Evolutionary conservation across 2,113 vertebrate genomes (phyloP).

Genomic region (Eclectus roratus): DNA sequence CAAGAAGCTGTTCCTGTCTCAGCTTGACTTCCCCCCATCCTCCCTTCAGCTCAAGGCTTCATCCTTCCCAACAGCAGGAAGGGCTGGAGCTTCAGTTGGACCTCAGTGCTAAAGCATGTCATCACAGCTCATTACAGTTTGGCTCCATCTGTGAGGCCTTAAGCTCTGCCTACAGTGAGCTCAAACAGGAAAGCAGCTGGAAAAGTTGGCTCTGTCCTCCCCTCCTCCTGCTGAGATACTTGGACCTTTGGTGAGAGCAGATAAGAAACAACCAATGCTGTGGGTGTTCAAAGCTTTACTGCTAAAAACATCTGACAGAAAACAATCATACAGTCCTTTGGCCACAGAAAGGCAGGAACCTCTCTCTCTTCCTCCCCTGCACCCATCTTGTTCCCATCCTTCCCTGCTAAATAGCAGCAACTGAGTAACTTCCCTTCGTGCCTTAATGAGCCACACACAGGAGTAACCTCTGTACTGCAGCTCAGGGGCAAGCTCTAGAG

Average conservation of each 20-base stretch:
- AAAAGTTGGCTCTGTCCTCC: background rate
- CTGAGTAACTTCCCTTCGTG: background rate
- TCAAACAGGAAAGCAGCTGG: constrained; percentile 13
- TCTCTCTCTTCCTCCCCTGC: background rate
- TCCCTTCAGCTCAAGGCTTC: background rate
- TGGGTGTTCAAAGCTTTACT: constrained; percentile 45
- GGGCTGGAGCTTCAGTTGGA: background rate
- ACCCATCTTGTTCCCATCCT: background rate
- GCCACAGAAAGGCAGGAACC: background rate
- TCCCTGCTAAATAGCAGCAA: background rate
- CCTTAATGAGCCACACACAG: background rate
- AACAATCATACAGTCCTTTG: background rate
- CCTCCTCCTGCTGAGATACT: background rate
- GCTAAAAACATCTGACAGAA: constrained; percentile 31
- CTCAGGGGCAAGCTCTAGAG: background rate
- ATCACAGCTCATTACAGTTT: background rate
- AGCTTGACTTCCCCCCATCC: background rate
- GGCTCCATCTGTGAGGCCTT: background rate
- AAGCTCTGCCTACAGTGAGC: background rate
- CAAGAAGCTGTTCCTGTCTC: background rate
- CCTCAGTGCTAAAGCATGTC: background rate
- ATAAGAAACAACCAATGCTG: background rate
- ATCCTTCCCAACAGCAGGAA: background rate
- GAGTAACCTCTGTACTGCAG: background rate
- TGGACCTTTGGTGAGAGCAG: background rate